Evolutionary conservation across 2,113 vertebrate species (phyloP), one percentile per base, ranked within the genome.

Genomic region (Cyrtonyx montezumae): DNA sequence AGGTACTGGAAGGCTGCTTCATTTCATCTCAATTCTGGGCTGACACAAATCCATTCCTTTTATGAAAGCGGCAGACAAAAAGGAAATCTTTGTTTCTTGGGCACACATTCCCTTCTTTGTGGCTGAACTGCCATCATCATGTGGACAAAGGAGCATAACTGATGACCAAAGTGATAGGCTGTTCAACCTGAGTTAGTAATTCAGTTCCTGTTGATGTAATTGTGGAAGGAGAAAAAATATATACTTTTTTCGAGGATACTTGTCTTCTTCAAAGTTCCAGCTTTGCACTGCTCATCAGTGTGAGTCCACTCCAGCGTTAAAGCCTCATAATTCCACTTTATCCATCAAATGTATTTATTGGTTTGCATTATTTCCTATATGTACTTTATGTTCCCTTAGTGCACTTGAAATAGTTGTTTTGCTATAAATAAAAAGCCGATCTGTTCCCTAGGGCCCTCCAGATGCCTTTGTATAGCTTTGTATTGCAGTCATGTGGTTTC

Each of bases 371-470:
- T 75, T 93, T 93, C 53, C 69, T 79, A 32, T 9, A 2, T 19
- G 32, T 34, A 56, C 34, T 74, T 91, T 73, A 26, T 93, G 94
- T 87, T 82, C 79, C 32, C 85, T 79, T 8, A 43, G 79, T 1
- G 6, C 63, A 46, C 55, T 88, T 75, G 26, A 68, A 19, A 49
- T 76, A 82, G 45, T 40, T 91, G 68, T 51, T 93, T 65, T 4
- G 66, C 83, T 95, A 94, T 90, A 95, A 94, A 89, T 87, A 91
- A 91, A 90, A 78, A 75, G 43, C 73, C 1, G 0, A 65, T 56
- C 65, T 83, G 40, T 80, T 94, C 92, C 77, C 73, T 25, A 63
- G 79, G 61, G 90, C 62, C n/a, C 8, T 86, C 9, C 65, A 40
- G 46, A 68, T 93, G 91, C 59, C 28, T 46, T 76, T 87, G 62